Percentiles rank a stretch among this genome's conserved stretches.
phyloP scores from a whole-genome alignment of 2,888 invertebrate genomes.

The Acanthosepion esculentum region DNA sequence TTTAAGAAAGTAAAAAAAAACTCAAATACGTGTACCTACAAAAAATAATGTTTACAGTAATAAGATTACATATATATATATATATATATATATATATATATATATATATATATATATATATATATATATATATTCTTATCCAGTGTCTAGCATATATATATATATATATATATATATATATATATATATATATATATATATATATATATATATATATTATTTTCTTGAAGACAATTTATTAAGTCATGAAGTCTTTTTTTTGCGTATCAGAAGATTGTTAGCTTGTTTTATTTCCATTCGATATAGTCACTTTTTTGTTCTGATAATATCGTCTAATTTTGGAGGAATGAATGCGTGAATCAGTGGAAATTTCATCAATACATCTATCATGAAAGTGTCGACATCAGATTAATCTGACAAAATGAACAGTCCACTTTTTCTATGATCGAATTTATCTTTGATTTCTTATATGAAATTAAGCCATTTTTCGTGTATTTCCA shows the following conservation, averaged over 20 bases:
- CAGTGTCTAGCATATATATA: too few species aligned
- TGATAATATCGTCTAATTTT: background rate
- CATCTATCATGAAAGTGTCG: background rate
- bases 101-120: background rate
- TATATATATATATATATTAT: background rate
- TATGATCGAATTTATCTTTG: background rate
- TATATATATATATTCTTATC: too few species aligned
- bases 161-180: slow-evolving; percentile 34
- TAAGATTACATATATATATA: background rate
- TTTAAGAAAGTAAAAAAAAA: too few species aligned
- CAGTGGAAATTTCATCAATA: background rate
- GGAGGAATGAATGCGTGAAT: background rate
- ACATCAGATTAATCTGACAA: background rate
- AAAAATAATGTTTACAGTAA: background rate
- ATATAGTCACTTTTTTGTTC: background rate
- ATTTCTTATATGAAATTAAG: background rate
- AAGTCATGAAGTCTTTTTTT: background rate
- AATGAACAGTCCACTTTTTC: background rate
- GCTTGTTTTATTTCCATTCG: background rate
- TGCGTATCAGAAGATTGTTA: background rate
- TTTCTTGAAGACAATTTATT: background rate
- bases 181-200: slow-evolving; percentile 35
- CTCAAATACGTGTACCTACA: background rate
- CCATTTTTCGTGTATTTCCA: background rate
- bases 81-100: slow-evolving; percentile 41